Percentiles rank a stretch among this genome's conserved stretches.
Conservation (phyloP, 2,888 invertebrate genomes). For the Tenthredo amoena region DNA sequence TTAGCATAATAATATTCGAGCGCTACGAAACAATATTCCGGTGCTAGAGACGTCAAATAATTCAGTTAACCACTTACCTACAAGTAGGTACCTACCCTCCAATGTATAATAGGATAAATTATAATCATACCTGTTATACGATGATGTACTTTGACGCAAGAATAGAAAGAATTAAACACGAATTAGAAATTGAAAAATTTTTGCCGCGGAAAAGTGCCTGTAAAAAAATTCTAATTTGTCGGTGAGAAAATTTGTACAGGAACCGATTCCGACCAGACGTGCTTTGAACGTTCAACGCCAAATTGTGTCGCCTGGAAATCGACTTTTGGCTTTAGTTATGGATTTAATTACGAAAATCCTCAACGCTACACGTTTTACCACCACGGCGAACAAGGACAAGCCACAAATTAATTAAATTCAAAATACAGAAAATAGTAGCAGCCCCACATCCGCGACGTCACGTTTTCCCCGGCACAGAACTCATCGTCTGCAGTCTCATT, state of each 20-base stretch:
- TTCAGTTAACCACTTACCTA: slow-evolving; percentile 68
- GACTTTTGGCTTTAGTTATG: slow-evolving; percentile 13
- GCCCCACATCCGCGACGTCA: background rate
- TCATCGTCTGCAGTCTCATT: background rate
- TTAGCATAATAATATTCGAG: slow-evolving; percentile 54
- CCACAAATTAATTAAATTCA: slow-evolving; percentile 6
- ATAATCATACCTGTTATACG: slow-evolving; percentile 43
- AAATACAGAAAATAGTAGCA: slow-evolving; percentile 2
- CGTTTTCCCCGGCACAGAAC: background rate
- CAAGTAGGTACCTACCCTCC: slow-evolving; percentile 63
- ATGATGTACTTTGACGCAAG: background rate
- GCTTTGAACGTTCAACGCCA: slow-evolving; percentile 11
- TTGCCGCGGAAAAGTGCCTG: background rate
- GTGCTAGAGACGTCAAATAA: slow-evolving; percentile 59
- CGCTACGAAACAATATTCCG: slow-evolving; percentile 42
- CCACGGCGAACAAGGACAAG: background rate
- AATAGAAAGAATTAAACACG: background rate
- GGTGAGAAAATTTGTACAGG: background rate
- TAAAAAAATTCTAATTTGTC: background rate
- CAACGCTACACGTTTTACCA: background rate
- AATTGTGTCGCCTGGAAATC: slow-evolving; percentile 8
- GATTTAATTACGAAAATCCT: slow-evolving; percentile 20
- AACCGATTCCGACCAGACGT: slow-evolving; percentile 4
- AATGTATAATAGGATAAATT: slow-evolving; percentile 67
- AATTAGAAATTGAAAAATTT: background rate